Conservation (phyloP, 2,113 vertebrate genomes). For the Natator depressus region DNA sequence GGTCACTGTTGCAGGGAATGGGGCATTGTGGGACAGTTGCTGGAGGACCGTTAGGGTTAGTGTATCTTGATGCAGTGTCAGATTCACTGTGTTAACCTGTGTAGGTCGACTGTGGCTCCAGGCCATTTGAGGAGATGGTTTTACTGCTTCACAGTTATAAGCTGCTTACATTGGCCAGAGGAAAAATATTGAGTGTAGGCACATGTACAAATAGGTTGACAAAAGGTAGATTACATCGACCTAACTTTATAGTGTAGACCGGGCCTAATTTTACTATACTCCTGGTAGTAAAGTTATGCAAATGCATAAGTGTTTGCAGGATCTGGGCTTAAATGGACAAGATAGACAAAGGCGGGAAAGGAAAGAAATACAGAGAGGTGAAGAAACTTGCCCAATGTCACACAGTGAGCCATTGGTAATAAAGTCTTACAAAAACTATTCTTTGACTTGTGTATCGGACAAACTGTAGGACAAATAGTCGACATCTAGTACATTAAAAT, state of each 20-base stretch:
- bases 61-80: background rate
- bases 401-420: background rate
- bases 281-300: too few relatives aligned
- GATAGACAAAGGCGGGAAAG: background rate
- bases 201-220: background rate
- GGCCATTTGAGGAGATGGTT: background rate
- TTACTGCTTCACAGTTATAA: background rate
- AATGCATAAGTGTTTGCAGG: too few relatives aligned
- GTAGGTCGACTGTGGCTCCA: background rate
- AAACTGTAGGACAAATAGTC: background rate
- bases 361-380: background rate
- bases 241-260: background rate
- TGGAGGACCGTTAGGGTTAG: background rate
- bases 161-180: background rate
- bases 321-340: too few relatives aligned
- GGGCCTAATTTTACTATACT: too few relatives aligned
- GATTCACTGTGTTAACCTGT: background rate
- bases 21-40: too few relatives aligned
- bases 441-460: background rate
- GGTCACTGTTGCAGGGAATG: too few relatives aligned
- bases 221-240: background rate
- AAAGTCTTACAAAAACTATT: accelerated
- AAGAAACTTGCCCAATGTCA: background rate
- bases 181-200: background rate
- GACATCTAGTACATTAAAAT: accelerated